Evolutionary conservation across 2,888 invertebrate species (phyloP).

Genomic region (Herminia tarsipennalis): DNA sequence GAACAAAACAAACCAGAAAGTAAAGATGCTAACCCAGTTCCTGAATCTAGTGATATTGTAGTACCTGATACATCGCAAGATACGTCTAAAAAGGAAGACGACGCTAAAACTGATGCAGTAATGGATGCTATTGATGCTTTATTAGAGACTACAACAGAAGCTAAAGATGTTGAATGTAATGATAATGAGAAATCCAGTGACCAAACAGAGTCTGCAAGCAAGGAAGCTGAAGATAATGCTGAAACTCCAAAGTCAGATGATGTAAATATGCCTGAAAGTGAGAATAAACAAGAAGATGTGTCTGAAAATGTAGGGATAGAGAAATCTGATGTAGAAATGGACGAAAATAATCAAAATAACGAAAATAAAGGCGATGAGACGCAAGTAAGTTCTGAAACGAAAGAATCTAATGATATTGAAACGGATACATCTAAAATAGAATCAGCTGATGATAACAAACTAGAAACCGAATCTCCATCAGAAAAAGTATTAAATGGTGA

Average conservation of each 20-base stretch:
- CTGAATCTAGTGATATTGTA: slow-evolving; percentile 6
- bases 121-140: slow-evolving; percentile 35
- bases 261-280: slow-evolving; percentile 26
- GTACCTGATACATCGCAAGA: slow-evolving; percentile 24
- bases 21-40: slow-evolving; percentile 3
- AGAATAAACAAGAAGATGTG: slow-evolving; percentile 11
- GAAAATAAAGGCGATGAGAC: slow-evolving; percentile 3
- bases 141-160: slow-evolving; percentile 20
- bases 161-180: slow-evolving; percentile 8
- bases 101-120: slow-evolving; percentile 29
- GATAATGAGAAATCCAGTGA: slow-evolving; percentile 9
- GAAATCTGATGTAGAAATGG: slow-evolving; percentile 12
- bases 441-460: slow-evolving; percentile 5
- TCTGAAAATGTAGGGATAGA: slow-evolving; percentile 5
- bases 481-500: slow-evolving; percentile 6
- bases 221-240: slow-evolving; percentile 11
- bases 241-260: slow-evolving; percentile 20
- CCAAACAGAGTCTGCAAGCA: no score
- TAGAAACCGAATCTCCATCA: neutral
- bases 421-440: slow-evolving; percentile 6
- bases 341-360: slow-evolving; percentile 5
- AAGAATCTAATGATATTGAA: slow-evolving; percentile 5
- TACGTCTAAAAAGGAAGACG: slow-evolving; percentile 11
- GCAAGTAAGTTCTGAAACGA: slow-evolving; percentile 3
- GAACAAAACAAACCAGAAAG: neutral